phyloP scores from a whole-genome alignment of 1,140 invertebrate genomes.

The Cardiocondyla obscurior region DNA sequence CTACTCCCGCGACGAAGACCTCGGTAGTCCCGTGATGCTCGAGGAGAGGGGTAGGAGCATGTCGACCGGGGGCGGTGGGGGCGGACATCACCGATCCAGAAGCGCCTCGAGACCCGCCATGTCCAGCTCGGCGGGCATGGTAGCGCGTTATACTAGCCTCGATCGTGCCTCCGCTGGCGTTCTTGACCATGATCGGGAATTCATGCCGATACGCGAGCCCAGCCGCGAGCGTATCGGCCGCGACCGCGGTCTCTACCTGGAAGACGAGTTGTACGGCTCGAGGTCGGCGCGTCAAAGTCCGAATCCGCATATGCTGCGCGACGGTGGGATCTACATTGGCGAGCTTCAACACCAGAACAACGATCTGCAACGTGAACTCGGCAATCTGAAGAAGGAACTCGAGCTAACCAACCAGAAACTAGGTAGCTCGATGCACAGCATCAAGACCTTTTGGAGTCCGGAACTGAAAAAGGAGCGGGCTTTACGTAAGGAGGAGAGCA shows the following conservation, averaged over 20 bases:
- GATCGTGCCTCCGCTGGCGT: conserved; percentile 87
- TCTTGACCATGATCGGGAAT: conserved; percentile 89
- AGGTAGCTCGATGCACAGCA: conserved; percentile 99
- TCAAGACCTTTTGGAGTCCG: conserved; percentile 99
- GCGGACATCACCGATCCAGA: conserved; percentile 86
- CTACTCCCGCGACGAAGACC: conserved; percentile 90
- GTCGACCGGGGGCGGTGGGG: conserved; percentile 86
- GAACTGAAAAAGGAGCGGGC: conserved; percentile 99
- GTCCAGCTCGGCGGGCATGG: conserved; percentile 83
- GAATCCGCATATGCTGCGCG: conserved; percentile 84
- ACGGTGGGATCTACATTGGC: conserved; percentile 89
- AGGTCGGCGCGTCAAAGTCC: conserved; percentile 91
- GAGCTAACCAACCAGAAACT: conserved; percentile 99
- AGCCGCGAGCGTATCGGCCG: conserved; percentile 86
- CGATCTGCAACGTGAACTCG: conserved; percentile 97
- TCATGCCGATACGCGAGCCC: conserved; percentile 91
- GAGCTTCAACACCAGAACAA: conserved; percentile 97
- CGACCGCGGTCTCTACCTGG: conserved; percentile 87
- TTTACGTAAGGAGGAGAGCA: conserved; percentile 98
- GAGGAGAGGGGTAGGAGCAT: conserved; percentile 87
- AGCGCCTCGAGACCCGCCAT: conserved; percentile 86
- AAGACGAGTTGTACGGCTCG: conserved; percentile 89
- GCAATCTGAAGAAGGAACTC: conserved; percentile 97
- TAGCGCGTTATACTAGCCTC: conserved; percentile 90
- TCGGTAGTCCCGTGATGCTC: conserved; percentile 88